Evolutionary conservation across 2,113 vertebrate genomes (phyloP).

Genomic region (Hippolais icterina): DNA sequence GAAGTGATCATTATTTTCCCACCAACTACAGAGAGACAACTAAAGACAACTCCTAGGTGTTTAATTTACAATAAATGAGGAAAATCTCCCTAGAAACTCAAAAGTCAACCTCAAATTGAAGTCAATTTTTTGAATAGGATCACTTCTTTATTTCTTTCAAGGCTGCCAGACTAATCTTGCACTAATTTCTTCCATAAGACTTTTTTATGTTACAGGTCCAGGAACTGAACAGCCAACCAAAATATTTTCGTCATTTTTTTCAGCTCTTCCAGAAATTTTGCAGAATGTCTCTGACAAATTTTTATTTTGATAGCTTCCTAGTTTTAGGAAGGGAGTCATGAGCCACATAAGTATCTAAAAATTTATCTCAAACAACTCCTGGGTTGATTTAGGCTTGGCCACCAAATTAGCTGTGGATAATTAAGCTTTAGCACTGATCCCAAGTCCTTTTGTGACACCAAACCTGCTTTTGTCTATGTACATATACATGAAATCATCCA

Average conservation of each 20-base stretch:
- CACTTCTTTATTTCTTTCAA: not conserved
- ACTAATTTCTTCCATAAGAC: not conserved
- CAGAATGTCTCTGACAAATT: not conserved
- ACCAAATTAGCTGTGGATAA: not conserved
- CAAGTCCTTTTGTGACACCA: not conserved
- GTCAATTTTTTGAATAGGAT: not conserved
- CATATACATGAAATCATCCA: not conserved
- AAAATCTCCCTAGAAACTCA: not conserved
- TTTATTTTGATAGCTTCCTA: not conserved
- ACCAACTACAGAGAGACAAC: not conserved
- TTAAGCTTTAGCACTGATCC: constrained; percentile 10
- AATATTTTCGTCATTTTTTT: not conserved
- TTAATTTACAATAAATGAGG: not conserved
- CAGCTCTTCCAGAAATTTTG: not conserved
- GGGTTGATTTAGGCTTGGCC: not conserved
- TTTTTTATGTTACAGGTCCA: not conserved
- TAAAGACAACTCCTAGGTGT: not conserved
- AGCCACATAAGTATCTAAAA: not conserved
- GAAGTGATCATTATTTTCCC: not conserved
- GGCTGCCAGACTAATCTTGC: not conserved
- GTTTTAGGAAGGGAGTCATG: not conserved
- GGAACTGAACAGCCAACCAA: not conserved
- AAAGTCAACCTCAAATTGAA: not conserved
- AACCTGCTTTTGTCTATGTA: not conserved
- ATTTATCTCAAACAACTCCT: not conserved